Percentiles rank a stretch among this genome's conserved stretches.
Evolutionary conservation across 2,888 invertebrate species (phyloP).

Genomic region (Halocaridina rubra): DNA sequence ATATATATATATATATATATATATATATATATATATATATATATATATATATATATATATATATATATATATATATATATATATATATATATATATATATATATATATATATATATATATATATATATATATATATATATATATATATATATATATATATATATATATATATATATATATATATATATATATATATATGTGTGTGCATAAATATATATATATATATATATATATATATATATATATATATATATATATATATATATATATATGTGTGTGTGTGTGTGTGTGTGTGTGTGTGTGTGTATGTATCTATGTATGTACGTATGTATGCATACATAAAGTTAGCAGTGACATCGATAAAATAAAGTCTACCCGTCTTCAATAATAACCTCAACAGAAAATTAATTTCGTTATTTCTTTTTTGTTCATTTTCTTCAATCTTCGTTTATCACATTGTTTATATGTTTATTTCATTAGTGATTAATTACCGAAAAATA

Average conservation of each 20-base stretch:
- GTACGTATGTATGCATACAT: background rate
- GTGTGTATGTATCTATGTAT: background rate
- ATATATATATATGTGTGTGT: background rate
- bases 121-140: background rate
- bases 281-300: too few species aligned
- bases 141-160: background rate
- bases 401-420: too few species aligned
- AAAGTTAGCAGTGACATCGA: too few species aligned
- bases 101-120: constrained; percentile 1
- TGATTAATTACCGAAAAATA: too few species aligned
- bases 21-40: background rate
- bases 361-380: too few species aligned
- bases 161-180: constrained; percentile 2
- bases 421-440: too few species aligned
- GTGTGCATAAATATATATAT: background rate
- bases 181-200: constrained; percentile 8
- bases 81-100: background rate
- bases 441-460: too few species aligned
- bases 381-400: too few species aligned
- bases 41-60: background rate
- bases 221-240: background rate
- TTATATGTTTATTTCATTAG: too few species aligned
- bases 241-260: background rate
- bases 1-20: background rate
- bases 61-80: background rate